Evolutionary conservation across 2,797 vertebrate species (phyloP).

Genomic region (Acrocephalus scirpaceus): DNA sequence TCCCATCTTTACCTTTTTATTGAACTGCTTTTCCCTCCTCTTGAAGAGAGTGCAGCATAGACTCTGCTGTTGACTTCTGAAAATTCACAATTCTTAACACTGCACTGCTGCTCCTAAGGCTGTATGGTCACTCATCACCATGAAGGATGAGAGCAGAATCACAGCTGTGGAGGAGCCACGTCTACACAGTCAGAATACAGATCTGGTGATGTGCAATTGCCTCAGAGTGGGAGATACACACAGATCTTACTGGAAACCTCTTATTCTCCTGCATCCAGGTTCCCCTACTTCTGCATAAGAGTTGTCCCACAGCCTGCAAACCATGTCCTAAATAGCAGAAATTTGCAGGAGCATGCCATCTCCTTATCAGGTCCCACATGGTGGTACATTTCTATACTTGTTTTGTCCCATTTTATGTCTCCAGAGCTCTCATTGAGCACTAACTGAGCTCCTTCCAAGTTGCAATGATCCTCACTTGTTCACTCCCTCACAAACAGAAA

Average conservation of each 20-base stretch:
- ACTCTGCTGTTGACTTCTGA: neutral
- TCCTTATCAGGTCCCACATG: neutral
- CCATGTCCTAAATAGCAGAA: neutral
- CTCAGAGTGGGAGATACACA: neutral
- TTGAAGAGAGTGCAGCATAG: neutral
- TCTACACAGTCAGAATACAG: neutral
- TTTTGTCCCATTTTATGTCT: neutral
- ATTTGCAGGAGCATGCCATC: neutral
- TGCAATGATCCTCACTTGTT: constrained; percentile 28
- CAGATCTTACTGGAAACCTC: neutral
- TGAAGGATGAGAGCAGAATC: neutral
- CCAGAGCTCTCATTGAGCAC: neutral
- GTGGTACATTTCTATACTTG: neutral
- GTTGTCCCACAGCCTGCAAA: neutral
- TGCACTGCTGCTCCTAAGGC: neutral
- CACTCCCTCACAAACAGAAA: constrained; percentile 13
- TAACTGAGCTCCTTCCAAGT: constrained; percentile 19
- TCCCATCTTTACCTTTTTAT: neutral
- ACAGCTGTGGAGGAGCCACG: neutral
- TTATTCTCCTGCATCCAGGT: neutral
- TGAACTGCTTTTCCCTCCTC: neutral
- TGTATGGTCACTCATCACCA: neutral
- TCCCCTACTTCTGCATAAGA: neutral
- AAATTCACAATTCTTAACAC: neutral
- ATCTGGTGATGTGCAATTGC: accelerated